Conservation (phyloP, 2,888 invertebrate genomes). For the Eupithecia exiguata region DNA sequence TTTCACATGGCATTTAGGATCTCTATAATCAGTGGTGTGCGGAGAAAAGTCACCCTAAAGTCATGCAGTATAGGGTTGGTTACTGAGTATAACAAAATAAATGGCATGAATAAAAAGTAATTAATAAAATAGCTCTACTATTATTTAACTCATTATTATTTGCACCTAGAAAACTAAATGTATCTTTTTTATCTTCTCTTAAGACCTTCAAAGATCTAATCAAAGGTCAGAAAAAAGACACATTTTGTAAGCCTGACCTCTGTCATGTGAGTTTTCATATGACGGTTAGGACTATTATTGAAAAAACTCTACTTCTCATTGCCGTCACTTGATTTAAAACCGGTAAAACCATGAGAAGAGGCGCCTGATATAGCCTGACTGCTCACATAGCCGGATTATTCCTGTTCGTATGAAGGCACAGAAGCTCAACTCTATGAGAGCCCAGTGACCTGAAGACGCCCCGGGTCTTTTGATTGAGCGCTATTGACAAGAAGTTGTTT, state of each 20-base stretch:
- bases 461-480: constrained; percentile 51
- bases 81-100: background rate
- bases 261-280: background rate
- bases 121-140: background rate
- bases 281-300: background rate
- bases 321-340: background rate
- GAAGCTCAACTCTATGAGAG: constrained; percentile 32
- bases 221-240: too few species aligned
- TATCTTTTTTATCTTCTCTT: background rate
- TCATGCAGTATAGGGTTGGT: background rate
- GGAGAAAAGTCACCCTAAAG: background rate
- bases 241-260: background rate
- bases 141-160: background rate
- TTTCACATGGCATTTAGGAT: background rate
- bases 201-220: background rate
- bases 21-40: background rate
- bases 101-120: background rate
- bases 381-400: background rate
- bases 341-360: too few species aligned
- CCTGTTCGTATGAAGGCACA: background rate
- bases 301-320: too few species aligned
- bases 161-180: background rate
- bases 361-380: background rate
- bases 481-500: constrained; percentile 53
- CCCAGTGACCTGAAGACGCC: constrained; percentile 57